A percentile compares a stretch with the other conserved stretches of the same genome.
Conservation (phyloP, 2,888 invertebrate species). For the Psylliodes chrysocephalus region DNA sequence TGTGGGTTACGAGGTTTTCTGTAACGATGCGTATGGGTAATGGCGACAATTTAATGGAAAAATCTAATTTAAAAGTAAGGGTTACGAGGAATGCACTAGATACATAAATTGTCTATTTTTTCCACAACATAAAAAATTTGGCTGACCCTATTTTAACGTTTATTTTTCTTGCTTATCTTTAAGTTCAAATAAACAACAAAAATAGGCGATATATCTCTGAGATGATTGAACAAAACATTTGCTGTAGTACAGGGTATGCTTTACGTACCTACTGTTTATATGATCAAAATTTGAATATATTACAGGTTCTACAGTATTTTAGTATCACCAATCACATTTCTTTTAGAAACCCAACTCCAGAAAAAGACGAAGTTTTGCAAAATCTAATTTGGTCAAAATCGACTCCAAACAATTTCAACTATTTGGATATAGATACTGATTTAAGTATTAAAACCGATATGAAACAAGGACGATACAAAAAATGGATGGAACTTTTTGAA, state of each 20-base stretch:
- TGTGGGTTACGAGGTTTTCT: too few species aligned
- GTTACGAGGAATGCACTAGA: too few species aligned
- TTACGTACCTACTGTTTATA: not conserved
- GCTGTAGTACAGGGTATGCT: too few species aligned
- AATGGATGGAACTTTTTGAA: slow-evolving; percentile 45
- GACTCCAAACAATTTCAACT: slow-evolving; percentile 30
- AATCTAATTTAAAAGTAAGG: too few species aligned
- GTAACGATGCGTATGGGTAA: too few species aligned
- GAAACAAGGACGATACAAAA: slow-evolving; percentile 41
- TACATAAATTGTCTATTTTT: too few species aligned
- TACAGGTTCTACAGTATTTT: too few species aligned
- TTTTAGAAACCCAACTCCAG: slow-evolving; percentile 58
- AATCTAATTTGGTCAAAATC: slow-evolving; percentile 48
- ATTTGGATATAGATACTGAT: slow-evolving; percentile 44
- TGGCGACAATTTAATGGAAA: too few species aligned
- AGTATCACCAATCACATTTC: not conserved
- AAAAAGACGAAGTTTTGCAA: slow-evolving; percentile 39
- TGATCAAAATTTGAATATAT: not conserved
- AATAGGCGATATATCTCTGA: not conserved
- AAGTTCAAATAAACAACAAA: too few species aligned
- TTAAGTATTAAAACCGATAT: slow-evolving; percentile 43
- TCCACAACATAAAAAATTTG: too few species aligned
- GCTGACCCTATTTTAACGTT: not conserved
- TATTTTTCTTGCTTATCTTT: not conserved
- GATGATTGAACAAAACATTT: not conserved